Evolutionary conservation across 2,888 invertebrate genomes (phyloP).

Genomic region (Trachelus troglodyta): DNA sequence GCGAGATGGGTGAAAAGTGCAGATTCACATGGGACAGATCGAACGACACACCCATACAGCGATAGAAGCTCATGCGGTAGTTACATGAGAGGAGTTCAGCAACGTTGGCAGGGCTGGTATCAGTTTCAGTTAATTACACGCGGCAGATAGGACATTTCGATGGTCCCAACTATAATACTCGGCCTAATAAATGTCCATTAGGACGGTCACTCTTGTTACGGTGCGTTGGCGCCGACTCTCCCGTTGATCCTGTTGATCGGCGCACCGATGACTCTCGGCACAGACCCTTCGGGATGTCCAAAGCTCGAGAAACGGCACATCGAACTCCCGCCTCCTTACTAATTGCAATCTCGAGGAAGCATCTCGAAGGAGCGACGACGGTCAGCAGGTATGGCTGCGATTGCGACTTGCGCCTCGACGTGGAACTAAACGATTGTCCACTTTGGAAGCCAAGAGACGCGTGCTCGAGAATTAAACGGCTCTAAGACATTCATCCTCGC

Average conservation of each 20-base stretch:
- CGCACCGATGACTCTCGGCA: conserved; percentile 6
- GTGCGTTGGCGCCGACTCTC: background rate
- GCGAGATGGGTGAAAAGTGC: background rate
- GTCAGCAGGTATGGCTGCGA: too few species aligned
- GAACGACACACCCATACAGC: too few species aligned
- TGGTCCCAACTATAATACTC: conserved; percentile 19
- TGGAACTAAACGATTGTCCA: too few species aligned
- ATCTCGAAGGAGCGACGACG: conserved; percentile 30
- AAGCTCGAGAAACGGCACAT: conserved; percentile 38
- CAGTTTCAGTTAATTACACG: conserved; percentile 42
- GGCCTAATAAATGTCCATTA: conserved; percentile 42
- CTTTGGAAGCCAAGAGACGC: too few species aligned
- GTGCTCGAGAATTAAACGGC: too few species aligned
- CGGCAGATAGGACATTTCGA: conserved; percentile 50
- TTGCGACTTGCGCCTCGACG: too few species aligned
- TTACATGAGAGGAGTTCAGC: too few species aligned
- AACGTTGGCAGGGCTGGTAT: too few species aligned
- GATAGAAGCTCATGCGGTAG: too few species aligned
- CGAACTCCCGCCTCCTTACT: conserved; percentile 33
- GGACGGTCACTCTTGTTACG: conserved; percentile 22
- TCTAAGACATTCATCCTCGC: too few species aligned
- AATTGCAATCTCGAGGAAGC: conserved; percentile 56
- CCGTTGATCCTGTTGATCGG: too few species aligned
- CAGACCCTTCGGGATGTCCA: conserved; percentile 26
- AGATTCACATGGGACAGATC: too few species aligned